These are phyloP conservation scores for Brachyistius frenatus DNA, from an alignment of 2,113 vertebrate species.

Conservation along the genomic window DNA sequence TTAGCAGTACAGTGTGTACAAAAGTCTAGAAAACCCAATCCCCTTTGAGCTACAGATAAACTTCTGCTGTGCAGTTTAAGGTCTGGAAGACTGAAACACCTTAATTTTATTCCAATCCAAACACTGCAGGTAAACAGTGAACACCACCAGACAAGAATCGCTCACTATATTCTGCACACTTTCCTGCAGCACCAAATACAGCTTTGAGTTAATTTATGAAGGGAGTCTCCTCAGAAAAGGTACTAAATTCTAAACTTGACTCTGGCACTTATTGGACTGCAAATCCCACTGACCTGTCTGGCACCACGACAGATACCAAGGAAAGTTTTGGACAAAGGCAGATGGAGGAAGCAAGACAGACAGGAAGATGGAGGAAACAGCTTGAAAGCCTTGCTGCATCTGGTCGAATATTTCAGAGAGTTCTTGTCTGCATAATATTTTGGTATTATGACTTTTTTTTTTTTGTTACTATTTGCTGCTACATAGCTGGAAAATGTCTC, in stretches of 20 bases:
- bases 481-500: neutral
- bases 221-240: neutral
- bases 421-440: neutral
- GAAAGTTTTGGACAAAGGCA: neutral
- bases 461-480: neutral
- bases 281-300: constrained; percentile 16
- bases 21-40: too few species aligned
- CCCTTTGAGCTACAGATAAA: too few species aligned
- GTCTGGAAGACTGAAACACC: too few species aligned
- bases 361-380: neutral
- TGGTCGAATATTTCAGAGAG: neutral
- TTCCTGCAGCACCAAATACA: too few species aligned
- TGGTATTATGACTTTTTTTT: neutral
- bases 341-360: constrained; percentile 1
- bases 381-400: neutral
- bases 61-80: too few species aligned
- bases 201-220: too few species aligned
- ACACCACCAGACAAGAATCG: too few species aligned
- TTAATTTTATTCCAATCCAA: too few species aligned
- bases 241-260: neutral
- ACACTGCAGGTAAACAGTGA: too few species aligned
- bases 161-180: too few species aligned
- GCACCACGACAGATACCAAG: neutral
- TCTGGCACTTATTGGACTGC: constrained; percentile 8
- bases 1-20: too few species aligned